These are phyloP conservation scores for Ceraclea dissimilis DNA, from an alignment of 2,888 invertebrate genomes.

Conservation along the genomic window DNA sequence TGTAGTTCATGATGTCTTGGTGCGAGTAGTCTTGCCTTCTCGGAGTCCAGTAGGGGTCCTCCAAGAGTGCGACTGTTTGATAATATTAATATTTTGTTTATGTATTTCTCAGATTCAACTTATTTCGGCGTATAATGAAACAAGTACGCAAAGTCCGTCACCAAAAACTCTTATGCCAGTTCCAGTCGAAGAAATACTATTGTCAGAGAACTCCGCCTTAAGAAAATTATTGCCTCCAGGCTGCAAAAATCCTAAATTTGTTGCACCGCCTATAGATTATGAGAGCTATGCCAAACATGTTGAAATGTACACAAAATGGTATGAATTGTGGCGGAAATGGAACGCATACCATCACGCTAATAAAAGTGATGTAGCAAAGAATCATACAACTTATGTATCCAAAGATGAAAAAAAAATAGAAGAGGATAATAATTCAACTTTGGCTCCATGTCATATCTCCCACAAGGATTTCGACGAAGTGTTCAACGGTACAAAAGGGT, in stretches of 20 bases:
- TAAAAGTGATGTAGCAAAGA: neutral
- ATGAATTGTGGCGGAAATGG: slow-evolving; percentile 3
- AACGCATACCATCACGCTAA: neutral
- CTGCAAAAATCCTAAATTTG: neutral
- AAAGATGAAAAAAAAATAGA: neutral
- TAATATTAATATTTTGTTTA: too few relatives aligned
- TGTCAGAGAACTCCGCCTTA: neutral
- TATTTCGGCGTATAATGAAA: too few relatives aligned
- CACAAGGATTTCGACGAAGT: neutral
- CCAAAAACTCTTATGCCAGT: too few relatives aligned
- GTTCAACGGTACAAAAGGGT: neutral
- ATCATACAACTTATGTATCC: too few relatives aligned
- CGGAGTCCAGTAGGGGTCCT: too few relatives aligned
- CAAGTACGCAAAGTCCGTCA: too few relatives aligned
- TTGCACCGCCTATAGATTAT: neutral
- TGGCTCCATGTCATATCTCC: neutral
- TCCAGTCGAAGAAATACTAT: neutral
- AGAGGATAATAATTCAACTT: neutral
- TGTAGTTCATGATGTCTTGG: too few relatives aligned
- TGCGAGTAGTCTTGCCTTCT: too few relatives aligned
- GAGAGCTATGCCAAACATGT: neutral
- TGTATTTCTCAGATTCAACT: too few relatives aligned
- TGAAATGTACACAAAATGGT: neutral
- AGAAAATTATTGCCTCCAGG: neutral
- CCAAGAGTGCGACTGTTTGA: too few relatives aligned